Evolutionary conservation across 1,140 invertebrate species (phyloP).

Genomic region (Coboldia fuscipes): DNA sequence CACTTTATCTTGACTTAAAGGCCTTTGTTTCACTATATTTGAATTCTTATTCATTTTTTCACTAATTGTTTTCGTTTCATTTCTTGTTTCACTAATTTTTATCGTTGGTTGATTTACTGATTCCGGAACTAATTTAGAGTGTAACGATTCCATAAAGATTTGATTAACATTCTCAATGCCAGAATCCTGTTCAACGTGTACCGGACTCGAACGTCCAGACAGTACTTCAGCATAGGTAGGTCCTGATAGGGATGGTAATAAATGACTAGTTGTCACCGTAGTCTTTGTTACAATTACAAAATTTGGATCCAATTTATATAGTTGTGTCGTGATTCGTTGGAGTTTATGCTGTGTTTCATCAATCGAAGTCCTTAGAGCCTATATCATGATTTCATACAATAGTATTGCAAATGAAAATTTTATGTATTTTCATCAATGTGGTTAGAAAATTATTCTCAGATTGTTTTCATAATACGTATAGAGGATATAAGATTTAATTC

Average conservation of each 20-base stretch:
- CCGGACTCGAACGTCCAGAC: slow-evolving; percentile 20
- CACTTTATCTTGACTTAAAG: neutral
- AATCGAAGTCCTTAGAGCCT: slow-evolving; percentile 42
- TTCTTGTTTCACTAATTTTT: neutral
- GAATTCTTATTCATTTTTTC: neutral
- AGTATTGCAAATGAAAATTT: neutral
- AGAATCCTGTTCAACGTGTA: slow-evolving; percentile 7
- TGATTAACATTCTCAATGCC: neutral
- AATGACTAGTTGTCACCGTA: slow-evolving; percentile 17
- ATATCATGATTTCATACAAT: too few species aligned
- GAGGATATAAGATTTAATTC: too few species aligned
- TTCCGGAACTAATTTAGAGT: too few species aligned
- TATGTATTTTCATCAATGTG: too few species aligned
- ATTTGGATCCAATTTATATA: slow-evolving; percentile 51
- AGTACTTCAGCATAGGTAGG: slow-evolving; percentile 26
- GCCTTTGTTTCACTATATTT: neutral
- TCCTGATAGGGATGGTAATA: slow-evolving; percentile 21
- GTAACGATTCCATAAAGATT: too few species aligned
- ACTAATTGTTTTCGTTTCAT: neutral
- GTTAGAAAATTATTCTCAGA: too few species aligned
- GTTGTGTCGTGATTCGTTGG: slow-evolving; percentile 39
- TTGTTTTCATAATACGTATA: too few species aligned
- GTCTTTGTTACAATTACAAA: slow-evolving; percentile 26
- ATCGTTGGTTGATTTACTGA: neutral
- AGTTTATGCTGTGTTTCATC: slow-evolving; percentile 39